Evolutionary conservation across 2,888 invertebrate species (phyloP), one percentile per base, ranked within the genome.

Genomic region (Hyposoter didymator): DNA sequence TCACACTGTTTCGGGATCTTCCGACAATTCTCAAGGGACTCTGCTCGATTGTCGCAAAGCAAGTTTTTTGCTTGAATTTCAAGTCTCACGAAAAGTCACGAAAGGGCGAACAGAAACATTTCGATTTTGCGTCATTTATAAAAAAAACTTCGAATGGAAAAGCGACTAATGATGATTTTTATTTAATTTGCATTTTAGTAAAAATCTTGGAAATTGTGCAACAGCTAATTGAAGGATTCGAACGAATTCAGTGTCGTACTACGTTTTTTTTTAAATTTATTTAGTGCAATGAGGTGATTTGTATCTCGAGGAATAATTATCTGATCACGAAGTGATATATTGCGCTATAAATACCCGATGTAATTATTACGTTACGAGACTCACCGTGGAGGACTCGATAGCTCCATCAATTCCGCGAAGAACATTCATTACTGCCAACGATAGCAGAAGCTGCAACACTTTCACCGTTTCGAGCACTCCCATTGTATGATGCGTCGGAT

Each of bases 321-420:
- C 45, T 8, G 73, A 66, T 80, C 39, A 43, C 6, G 28, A 1
- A n/a, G 39, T 39, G 12, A 73, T 80, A 39, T 43, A 43, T 73
- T 64, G 17, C 12, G 72, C 49, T 73, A 52, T 66, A 73, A 80
- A 80, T 52, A 66, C 35, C 14, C 62, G 17, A 78, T 73, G 22
- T 67, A 80, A 81, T 81, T 81, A 73, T 52, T 64, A 55, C 73
- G 55, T 64, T 74, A 74, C 82, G 78, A 78, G 66, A 91, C 90
- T 92, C 90, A 91, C 92, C 92, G 88, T 90, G 81, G 89, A 87
- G 87, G 86, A 86, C 85, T 90, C 89, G 85, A 82, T 87, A 74
- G 86, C 81, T 47, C 84, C 88, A 79, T 87, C 82, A 83, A 87
- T 85, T 73, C 52, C 80, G 64, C 17, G 22, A 49, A 32, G 52